A percentile compares a stretch with the other conserved stretches of the same genome.
These are phyloP conservation scores for Flexamia atlantica DNA, from an alignment of 2,888 invertebrate genomes.

Conservation along the genomic window DNA sequence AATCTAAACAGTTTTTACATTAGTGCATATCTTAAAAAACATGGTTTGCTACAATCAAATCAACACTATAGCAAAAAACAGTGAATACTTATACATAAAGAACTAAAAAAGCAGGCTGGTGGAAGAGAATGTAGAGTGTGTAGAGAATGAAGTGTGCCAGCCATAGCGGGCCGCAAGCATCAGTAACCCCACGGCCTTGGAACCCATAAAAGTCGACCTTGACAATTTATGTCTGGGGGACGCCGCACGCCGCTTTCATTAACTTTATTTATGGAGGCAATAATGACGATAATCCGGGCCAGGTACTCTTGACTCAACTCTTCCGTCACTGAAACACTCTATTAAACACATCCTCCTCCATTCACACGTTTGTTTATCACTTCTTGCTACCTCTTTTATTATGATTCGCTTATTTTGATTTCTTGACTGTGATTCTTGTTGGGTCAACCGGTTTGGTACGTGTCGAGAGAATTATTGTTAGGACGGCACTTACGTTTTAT, in stretches of 20 bases:
- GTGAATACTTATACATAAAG: too few species aligned
- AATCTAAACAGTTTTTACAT: too few species aligned
- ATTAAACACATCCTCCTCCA: slow-evolving; percentile 39
- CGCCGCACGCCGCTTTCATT: slow-evolving; percentile 67
- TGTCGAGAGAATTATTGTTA: too few species aligned
- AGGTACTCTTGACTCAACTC: slow-evolving; percentile 52
- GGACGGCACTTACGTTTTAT: too few species aligned
- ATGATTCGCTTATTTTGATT: not conserved
- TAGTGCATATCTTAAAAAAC: too few species aligned
- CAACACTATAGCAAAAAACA: too few species aligned
- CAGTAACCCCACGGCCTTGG: slow-evolving; percentile 42
- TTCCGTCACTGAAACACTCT: slow-evolving; percentile 42
- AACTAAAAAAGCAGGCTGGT: too few species aligned
- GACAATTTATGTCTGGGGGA: slow-evolving; percentile 64
- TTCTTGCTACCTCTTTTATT: not conserved
- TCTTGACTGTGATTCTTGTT: not conserved
- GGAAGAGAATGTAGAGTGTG: slow-evolving; percentile 13
- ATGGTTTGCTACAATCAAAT: too few species aligned
- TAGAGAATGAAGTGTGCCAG: slow-evolving; percentile 47
- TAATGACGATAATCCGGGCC: slow-evolving; percentile 60
- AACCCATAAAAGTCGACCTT: slow-evolving; percentile 65
- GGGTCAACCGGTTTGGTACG: not conserved
- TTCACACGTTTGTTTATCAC: slow-evolving; percentile 35
- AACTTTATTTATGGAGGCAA: slow-evolving; percentile 69
- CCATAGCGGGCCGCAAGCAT: slow-evolving; percentile 31